These are phyloP conservation scores for Sebastes jordani DNA, from an alignment of 2,797 vertebrate genomes.

Conservation along the genomic window DNA sequence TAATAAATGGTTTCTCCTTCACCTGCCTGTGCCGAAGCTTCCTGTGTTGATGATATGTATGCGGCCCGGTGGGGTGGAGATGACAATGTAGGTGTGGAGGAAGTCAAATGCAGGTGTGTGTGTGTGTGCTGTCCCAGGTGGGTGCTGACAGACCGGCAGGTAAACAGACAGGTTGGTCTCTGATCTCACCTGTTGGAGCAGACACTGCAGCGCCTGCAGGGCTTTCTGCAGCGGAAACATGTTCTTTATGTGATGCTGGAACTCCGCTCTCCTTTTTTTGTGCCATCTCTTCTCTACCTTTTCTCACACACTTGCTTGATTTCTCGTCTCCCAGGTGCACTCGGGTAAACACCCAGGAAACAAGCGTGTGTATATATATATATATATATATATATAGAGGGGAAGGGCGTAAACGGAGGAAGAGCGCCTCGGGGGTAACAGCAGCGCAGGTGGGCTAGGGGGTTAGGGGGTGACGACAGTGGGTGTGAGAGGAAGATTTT, in stretches of 20 bases:
- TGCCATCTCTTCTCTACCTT: neutral
- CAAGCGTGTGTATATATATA: neutral
- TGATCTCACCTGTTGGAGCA: slow-evolving; percentile 78
- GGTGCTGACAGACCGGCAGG: slow-evolving; percentile 76
- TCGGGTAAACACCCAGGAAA: slow-evolving; percentile 69
- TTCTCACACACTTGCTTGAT: neutral
- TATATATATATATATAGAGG: neutral
- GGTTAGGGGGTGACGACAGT: slow-evolving; percentile 10
- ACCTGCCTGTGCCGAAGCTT: slow-evolving; percentile 66
- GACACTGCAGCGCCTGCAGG: slow-evolving; percentile 67
- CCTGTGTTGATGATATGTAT: slow-evolving; percentile 79
- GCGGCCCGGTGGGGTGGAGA: slow-evolving; percentile 60
- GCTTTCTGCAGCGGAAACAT: slow-evolving; percentile 62
- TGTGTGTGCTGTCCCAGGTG: slow-evolving; percentile 53
- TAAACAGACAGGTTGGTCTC: slow-evolving; percentile 73
- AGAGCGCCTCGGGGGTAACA: slow-evolving; percentile 54
- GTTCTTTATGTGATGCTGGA: slow-evolving; percentile 56
- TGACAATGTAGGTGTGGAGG: slow-evolving; percentile 75
- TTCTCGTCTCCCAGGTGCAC: slow-evolving; percentile 53
- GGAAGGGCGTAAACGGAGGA: slow-evolving; percentile 34
- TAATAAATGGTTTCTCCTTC: slow-evolving; percentile 73
- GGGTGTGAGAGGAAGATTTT: slow-evolving; percentile 35
- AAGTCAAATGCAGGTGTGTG: slow-evolving; percentile 71
- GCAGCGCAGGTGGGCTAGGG: slow-evolving; percentile 70
- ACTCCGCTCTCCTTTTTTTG: neutral